Conservation (phyloP, 2,113 vertebrate genomes). For the Pseudolaguvia tuberculata region DNA sequence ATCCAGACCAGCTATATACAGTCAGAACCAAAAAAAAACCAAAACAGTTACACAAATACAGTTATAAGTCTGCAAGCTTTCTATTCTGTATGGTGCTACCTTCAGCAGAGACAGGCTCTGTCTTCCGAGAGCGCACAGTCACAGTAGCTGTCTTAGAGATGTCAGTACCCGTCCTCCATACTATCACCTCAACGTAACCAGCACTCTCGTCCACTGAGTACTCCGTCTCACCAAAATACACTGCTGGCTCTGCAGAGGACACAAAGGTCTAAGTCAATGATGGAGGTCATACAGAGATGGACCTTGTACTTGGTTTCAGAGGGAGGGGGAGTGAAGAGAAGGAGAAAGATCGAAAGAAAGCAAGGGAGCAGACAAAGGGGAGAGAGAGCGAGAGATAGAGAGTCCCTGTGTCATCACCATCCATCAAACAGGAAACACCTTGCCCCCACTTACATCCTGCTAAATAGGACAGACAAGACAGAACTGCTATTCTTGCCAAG, state of each 20-base stretch:
- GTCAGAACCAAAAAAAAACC: neutral
- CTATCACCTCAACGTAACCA: constrained; percentile 72
- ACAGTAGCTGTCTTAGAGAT: constrained; percentile 77
- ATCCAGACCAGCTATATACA: constrained; percentile 72
- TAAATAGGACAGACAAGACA: constrained; percentile 48
- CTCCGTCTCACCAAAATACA: constrained; percentile 74
- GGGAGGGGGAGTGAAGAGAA: no score
- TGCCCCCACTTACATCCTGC: constrained; percentile 30
- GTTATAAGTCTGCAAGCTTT: neutral
- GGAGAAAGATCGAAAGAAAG: neutral
- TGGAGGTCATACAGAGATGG: neutral
- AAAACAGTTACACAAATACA: neutral
- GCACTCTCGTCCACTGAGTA: constrained; percentile 72
- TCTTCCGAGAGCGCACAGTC: constrained; percentile 73
- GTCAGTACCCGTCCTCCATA: constrained; percentile 80
- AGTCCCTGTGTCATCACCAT: constrained; percentile 45
- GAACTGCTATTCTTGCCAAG: constrained; percentile 55
- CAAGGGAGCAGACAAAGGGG: no score
- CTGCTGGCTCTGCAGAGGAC: constrained; percentile 66
- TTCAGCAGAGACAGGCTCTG: constrained; percentile 74
- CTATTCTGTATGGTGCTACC: constrained; percentile 60
- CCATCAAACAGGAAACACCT: constrained; percentile 16
- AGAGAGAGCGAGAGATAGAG: neutral
- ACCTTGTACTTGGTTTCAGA: neutral
- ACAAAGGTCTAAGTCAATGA: neutral